Percentiles rank a stretch among this genome's conserved stretches.
phyloP scores from a whole-genome alignment of 2,113 vertebrate genomes.

The Ariopsis seemanni region DNA sequence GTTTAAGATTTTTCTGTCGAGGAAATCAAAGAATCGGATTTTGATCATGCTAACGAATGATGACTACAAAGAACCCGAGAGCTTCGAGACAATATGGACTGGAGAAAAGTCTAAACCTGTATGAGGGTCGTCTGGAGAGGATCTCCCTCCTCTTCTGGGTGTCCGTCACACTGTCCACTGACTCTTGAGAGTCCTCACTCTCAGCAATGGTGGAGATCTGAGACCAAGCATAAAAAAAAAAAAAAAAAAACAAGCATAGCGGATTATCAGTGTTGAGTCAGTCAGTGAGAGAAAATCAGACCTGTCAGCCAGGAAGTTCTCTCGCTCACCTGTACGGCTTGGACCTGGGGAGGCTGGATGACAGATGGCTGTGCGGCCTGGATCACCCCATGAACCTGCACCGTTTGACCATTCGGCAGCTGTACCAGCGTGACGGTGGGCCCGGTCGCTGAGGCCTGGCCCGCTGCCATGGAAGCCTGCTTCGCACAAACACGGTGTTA shows the following conservation, averaged over 20 bases:
- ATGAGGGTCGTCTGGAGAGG: conserved; percentile 93
- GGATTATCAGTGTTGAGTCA: background rate
- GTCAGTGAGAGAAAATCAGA: background rate
- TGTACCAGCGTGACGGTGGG: conserved; percentile 95
- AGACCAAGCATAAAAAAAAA: conserved; percentile 37
- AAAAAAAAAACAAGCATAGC: background rate
- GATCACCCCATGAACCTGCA: conserved; percentile 98
- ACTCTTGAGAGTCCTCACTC: conserved; percentile 98
- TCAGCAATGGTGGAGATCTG: conserved; percentile 97
- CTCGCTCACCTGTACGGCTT: conserved; percentile 89
- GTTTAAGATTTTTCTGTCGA: conserved; percentile 94
- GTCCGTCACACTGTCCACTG: conserved; percentile 96
- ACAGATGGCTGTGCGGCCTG: conserved; percentile 97
- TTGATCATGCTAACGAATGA: background rate
- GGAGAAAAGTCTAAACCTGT: conserved; percentile 76
- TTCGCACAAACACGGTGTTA: background rate
- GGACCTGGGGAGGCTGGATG: conserved; percentile 97
- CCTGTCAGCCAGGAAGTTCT: background rate
- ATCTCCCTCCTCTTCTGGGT: conserved; percentile 98
- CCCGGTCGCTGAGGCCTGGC: conserved; percentile 83
- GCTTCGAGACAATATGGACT: no score
- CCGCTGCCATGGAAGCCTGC: conserved; percentile 89
- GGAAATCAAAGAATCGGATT: conserved; percentile 27
- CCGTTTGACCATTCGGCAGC: conserved; percentile 95
- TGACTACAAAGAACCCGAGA: background rate